Percentiles rank a stretch among this genome's conserved stretches.
phyloP scores from a whole-genome alignment of 2,888 invertebrate species.

The Cryptocephalus moraei region DNA sequence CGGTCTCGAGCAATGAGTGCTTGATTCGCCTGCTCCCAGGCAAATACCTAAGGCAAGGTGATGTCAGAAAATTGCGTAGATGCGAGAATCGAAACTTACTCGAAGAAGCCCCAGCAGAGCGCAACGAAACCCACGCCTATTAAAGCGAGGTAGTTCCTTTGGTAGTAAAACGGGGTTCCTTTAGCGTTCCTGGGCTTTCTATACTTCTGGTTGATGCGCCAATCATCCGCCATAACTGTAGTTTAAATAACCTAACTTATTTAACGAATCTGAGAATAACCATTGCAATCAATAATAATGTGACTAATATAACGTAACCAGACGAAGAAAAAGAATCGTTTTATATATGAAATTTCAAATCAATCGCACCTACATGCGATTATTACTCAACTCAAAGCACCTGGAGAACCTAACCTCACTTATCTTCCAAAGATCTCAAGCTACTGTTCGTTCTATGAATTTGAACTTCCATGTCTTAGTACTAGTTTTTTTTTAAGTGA shows the following conservation, averaged over 20 bases:
- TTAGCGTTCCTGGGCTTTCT: conserved; percentile 55
- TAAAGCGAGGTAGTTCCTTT: conserved; percentile 45
- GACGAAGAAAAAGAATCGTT: too few relatives aligned
- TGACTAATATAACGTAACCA: too few relatives aligned
- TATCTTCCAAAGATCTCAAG: too few relatives aligned
- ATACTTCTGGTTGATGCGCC: conserved; percentile 29
- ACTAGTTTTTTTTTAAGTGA: too few relatives aligned
- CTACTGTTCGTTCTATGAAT: too few relatives aligned
- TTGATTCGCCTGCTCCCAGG: conserved; percentile 21
- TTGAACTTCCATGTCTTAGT: too few relatives aligned
- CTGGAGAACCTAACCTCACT: too few relatives aligned
- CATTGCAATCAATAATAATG: too few relatives aligned
- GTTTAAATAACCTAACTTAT: neutral
- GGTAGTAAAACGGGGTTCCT: conserved; percentile 52
- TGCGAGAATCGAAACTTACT: conserved; percentile 36
- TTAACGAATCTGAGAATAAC: neutral
- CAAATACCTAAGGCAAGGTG: conserved; percentile 22
- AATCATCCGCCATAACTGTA: conserved; percentile 29
- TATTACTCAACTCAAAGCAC: too few relatives aligned
- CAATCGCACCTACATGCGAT: too few relatives aligned
- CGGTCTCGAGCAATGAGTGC: conserved; percentile 11
- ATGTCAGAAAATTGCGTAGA: neutral
- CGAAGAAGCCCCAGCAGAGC: conserved; percentile 38
- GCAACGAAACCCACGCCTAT: conserved; percentile 40
- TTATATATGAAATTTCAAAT: too few relatives aligned